phyloP scores from a whole-genome alignment of 1,140 invertebrate genomes.

The Diorhabda sublineata region DNA sequence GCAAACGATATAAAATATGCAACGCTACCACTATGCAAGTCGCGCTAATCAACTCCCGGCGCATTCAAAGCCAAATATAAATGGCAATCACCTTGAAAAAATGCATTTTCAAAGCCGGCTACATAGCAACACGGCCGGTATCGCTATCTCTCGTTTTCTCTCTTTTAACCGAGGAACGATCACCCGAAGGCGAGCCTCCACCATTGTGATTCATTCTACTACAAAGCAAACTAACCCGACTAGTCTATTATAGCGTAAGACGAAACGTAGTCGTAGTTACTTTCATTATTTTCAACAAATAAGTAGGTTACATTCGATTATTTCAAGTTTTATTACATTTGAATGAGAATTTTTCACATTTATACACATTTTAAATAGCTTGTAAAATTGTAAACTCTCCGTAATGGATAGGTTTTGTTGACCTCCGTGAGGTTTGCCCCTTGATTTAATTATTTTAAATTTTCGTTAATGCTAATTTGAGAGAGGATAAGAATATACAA shows the following conservation, averaged over 20 bases:
- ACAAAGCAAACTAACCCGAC: neutral
- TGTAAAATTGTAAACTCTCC: too few species aligned
- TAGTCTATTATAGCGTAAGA: neutral
- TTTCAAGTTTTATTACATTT: too few species aligned
- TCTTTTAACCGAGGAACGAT: neutral
- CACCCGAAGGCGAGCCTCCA: neutral
- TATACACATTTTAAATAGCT: too few species aligned
- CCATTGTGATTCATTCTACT: neutral
- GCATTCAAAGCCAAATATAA: constrained; percentile 15
- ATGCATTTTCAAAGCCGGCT: constrained; percentile 7
- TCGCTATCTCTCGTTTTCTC: neutral
- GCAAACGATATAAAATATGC: neutral
- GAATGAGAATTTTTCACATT: too few species aligned
- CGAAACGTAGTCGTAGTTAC: too few species aligned
- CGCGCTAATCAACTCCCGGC: neutral
- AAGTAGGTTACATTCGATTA: too few species aligned
- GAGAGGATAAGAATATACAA: too few species aligned
- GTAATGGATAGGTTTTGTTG: too few species aligned
- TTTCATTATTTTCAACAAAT: too few species aligned
- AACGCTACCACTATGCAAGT: neutral
- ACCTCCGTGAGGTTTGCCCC: too few species aligned
- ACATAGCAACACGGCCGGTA: neutral
- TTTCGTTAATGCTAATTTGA: too few species aligned
- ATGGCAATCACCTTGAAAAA: constrained; percentile 19
- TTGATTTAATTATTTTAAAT: too few species aligned